phyloP scores from a whole-genome alignment of 2,888 invertebrate species.

The Eumacrocentrus americanus region DNA sequence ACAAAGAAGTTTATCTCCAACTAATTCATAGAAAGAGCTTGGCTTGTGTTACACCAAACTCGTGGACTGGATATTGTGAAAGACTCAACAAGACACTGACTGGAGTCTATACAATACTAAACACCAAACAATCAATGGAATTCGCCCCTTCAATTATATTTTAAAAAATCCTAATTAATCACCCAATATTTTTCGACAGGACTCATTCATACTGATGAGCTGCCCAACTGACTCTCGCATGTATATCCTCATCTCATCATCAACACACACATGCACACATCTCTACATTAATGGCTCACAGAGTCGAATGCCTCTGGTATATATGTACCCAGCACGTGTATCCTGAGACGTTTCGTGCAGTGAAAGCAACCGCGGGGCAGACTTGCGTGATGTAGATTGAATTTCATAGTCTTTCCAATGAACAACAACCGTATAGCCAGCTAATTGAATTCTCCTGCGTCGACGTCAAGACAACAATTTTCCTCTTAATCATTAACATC shows the following conservation, averaged over 20 bases:
- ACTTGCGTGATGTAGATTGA: constrained; percentile 19
- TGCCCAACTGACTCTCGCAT: too few relatives aligned
- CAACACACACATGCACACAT: too few relatives aligned
- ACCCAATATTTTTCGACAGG: too few relatives aligned
- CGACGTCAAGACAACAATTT: too few relatives aligned
- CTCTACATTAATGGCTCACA: too few relatives aligned
- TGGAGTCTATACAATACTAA: background rate
- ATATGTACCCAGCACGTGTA: too few relatives aligned
- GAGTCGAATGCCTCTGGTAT: too few relatives aligned
- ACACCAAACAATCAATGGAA: background rate
- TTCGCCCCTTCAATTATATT: too few relatives aligned
- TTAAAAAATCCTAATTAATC: too few relatives aligned
- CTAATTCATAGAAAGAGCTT: constrained; percentile 46
- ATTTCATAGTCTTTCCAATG: constrained; percentile 4
- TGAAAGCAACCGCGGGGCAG: constrained; percentile 1
- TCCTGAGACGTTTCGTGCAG: constrained; percentile 3
- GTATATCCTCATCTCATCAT: too few relatives aligned
- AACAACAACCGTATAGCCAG: background rate
- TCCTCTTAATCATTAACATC: background rate
- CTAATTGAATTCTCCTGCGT: background rate
- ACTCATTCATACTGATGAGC: too few relatives aligned
- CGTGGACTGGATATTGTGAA: background rate
- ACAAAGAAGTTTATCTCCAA: constrained; percentile 46
- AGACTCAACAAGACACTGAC: background rate
- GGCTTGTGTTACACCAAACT: constrained; percentile 38